A percentile compares a stretch with the other conserved stretches of the same genome.
Evolutionary conservation across 2,797 vertebrate genomes (phyloP).

Genomic region (Leptatherina wallacei): DNA sequence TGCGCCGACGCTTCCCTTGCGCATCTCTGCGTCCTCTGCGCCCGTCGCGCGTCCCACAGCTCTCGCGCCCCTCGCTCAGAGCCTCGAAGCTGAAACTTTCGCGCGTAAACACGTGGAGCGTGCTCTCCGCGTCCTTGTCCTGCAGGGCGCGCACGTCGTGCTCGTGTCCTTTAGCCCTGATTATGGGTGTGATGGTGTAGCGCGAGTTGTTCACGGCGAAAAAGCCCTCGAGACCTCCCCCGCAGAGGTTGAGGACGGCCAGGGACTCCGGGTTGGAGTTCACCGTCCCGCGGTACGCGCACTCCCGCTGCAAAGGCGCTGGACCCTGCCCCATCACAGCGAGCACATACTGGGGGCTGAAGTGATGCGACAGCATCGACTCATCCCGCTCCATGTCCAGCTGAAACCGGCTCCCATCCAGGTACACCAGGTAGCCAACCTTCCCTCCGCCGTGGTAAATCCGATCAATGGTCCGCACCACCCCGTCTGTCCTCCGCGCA

Average conservation of each 20-base stretch:
- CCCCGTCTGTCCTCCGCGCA: constrained; percentile 81
- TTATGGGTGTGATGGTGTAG: constrained; percentile 88
- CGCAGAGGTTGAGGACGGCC: constrained; percentile 91
- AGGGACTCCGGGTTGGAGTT: constrained; percentile 89
- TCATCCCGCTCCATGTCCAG: constrained; percentile 92
- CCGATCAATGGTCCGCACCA: constrained; percentile 88
- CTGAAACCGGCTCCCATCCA: constrained; percentile 88
- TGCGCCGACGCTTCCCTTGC: constrained; percentile 36
- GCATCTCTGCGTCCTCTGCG: constrained; percentile 53
- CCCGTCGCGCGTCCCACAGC: constrained; percentile 74
- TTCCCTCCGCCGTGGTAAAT: constrained; percentile 92
- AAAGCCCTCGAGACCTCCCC: constrained; percentile 90
- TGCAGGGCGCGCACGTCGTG: constrained; percentile 79
- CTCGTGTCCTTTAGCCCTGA: constrained; percentile 68
- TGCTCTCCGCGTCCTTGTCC: constrained; percentile 77
- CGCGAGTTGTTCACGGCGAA: constrained; percentile 89
- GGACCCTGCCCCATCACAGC: constrained; percentile 60
- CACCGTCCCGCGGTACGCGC: constrained; percentile 92
- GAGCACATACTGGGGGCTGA: constrained; percentile 72
- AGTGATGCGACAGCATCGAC: constrained; percentile 78
- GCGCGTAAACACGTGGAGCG: constrained; percentile 84
- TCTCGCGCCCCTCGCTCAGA: constrained; percentile 53
- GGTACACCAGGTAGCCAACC: constrained; percentile 91
- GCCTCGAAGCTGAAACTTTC: constrained; percentile 84
- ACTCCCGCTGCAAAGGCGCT: constrained; percentile 76